Evolutionary conservation across 2,888 invertebrate genomes (phyloP), one percentile per base, ranked within the genome.

Genomic region (Ennomos erosarius): DNA sequence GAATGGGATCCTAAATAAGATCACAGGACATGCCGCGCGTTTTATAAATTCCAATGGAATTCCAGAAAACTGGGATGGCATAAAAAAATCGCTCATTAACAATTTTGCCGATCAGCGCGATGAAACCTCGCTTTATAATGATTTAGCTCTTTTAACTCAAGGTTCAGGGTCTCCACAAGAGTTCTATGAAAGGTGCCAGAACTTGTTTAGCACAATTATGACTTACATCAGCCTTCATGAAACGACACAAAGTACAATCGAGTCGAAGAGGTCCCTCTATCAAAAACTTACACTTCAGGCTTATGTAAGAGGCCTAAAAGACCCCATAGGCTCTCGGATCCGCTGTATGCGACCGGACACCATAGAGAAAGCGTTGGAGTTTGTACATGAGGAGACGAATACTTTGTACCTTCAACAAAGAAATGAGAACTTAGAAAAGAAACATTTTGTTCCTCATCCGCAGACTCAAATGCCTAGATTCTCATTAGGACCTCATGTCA

Each of bases 71-170:
- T 70, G 68, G 66, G 8, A 33, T n/a, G 68, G 68, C 10, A 69
- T 68, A 33, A 45, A 68, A n/a, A 59, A 37, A 33, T 47, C 62
- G 6, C 37, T 74, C 10, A 65, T 70, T 26, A 73, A 72, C 62
- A 71, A 70, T 51, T 74, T 74, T 47, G 39, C 68, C 0, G 71
- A 73, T 33, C 73, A 71, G 10, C 46, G 70, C 10, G 70, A 73
- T 39, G 71, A 73, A 38, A 72, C 70, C 10, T 58, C 71, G 34
- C 42, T 73, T 0, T 71, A 71, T 43, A 72, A 71, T 10, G 68
- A 72, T 56, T 42, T 75, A 3, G 16, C 46, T 1, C 9, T 65
- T 26, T 40, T 47, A 1, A 59, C 55, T 0, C 64, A 66, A 13
- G 58, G 61, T 4, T 26, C 48, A 12, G 38, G 39, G 4, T 34